Base-by-base conservation (phyloP, 2,113 vertebrate species). In the Engystomops pustulosus region DNA sequence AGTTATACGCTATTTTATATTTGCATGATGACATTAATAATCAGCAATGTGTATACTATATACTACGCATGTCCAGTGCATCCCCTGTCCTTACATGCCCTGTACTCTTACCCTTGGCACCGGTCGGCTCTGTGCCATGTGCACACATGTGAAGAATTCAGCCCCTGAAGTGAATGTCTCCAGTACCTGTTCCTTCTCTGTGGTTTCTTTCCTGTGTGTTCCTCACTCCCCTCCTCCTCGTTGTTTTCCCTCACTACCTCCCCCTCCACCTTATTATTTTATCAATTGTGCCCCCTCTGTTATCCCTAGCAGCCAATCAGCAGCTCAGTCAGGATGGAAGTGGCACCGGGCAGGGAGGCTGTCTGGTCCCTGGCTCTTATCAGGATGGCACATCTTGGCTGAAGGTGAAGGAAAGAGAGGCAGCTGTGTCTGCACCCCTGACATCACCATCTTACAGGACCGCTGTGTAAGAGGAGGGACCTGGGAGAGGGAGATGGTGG, bases 391-490 rank as follows among this genome's bases (percentile, higher is more conserved):
- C 67, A 53, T 81, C 25, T 25, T 15, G 7, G 69, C 68, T 74
- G 51, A 82, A 82, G 80, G 80, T 74, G 80, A 82, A 82, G 68
- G 34, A 3, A 69, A 72, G 51, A 27, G 18, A 14, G 9, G 72
- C 58, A 53, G 23, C 41, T 74, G 32, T 82, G 36, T 47, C 32
- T 82, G 69, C 51, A 82, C 68, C 80, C 36, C 32, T 71, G 80
- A 82, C 80, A 72, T 82, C 80, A 67, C 62, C 62, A 82, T 60
- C 23, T 18, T 30, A 30, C 68, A 82, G 53, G 32, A 81, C 18
- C n/a, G 45, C 44, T 49, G 44, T 51, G 62, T 18, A 67, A 23
- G 79, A 67, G 65, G 34, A 69, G 65, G 60, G 65, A 68, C 4
- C 30, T 20, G 44, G 65, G 65, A 17, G 58, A 23, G 23, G 51